Evolutionary conservation across 1,140 invertebrate species (phyloP), one percentile per base, ranked within the genome.

Genomic region (Acromyrmex charruanus): DNA sequence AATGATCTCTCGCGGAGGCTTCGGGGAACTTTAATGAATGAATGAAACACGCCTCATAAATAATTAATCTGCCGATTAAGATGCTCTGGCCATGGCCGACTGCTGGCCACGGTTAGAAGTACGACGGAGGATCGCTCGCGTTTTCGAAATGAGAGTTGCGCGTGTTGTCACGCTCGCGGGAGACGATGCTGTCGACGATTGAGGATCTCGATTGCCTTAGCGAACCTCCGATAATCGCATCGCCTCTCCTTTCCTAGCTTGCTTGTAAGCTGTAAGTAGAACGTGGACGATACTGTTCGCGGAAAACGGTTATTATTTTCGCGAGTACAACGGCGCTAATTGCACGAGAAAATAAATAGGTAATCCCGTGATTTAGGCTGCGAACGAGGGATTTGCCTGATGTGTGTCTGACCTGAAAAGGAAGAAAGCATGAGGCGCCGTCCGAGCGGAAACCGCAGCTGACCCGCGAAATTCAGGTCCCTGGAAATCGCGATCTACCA

Each of bases 21-120:
- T 14, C 61, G 59, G 87, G 88, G 92, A 91, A 91, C 90, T 95
- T 94, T 95, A 95, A 95, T 93, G 94, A 95, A 95, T 95, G 95
- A 95, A 95, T 94, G 94, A 95, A 95, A 95, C 94, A 95, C 93
- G 94, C 94, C 95, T 95, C 93, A 95, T 95, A 95, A 95, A 95
- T 95, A 95, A 95, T 95, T 95, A 95, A 95, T 95, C 92, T 92
- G 87, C 87, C 92, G 94, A 94, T 95, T 94, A 94, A 95, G 91
- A 93, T 93, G 39, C 35, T 71, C 92, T 95, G 93, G 93, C 91
- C 90, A 91, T 92, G 89, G 87, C 92, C 81, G 88, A 21, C 28
- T 85, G 87, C 91, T 79, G 86, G 28, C 53, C 88, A 89, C 74
- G 87, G 63, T 89, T 74, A 71, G 81, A 85, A 71, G 88, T 51